A percentile compares a stretch with the other conserved stretches of the same genome.
Evolutionary conservation across 2,797 vertebrate species (phyloP).

Genomic region (Ptychadena robeensis): DNA sequence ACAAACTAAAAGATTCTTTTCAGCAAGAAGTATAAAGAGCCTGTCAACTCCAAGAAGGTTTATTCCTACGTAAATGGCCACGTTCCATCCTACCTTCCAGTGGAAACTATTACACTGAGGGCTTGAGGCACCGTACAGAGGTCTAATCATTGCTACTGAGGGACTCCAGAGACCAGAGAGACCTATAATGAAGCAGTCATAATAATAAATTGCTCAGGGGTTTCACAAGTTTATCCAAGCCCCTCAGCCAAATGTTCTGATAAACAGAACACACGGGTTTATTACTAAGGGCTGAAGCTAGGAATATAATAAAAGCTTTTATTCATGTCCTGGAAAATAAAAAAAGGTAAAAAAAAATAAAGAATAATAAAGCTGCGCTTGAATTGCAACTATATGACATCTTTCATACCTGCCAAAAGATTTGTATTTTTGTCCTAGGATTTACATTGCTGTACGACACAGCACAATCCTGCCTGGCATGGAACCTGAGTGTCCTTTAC

Average conservation of each 20-base stretch:
- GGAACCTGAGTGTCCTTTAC: too few relatives aligned
- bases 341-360: background rate
- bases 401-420: too few relatives aligned
- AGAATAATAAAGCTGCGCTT: background rate
- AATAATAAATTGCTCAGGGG: slow-evolving; percentile 7
- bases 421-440: too few relatives aligned
- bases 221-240: background rate
- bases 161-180: background rate
- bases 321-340: background rate
- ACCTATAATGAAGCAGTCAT: slow-evolving; percentile 4
- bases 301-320: background rate
- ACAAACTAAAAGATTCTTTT: background rate
- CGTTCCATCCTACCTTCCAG: background rate
- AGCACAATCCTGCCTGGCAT: too few relatives aligned
- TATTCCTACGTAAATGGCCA: background rate
- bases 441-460: too few relatives aligned
- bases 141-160: background rate
- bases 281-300: background rate
- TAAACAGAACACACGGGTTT: background rate
- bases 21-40: background rate
- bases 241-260: background rate
- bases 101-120: background rate
- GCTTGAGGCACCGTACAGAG: background rate
- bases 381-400: too few relatives aligned
- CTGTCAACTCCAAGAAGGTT: background rate